Evolutionary conservation across 2,888 invertebrate species (phyloP), one percentile per base, ranked within the genome.

Genomic region (Leptinotarsa rubiginosa): DNA sequence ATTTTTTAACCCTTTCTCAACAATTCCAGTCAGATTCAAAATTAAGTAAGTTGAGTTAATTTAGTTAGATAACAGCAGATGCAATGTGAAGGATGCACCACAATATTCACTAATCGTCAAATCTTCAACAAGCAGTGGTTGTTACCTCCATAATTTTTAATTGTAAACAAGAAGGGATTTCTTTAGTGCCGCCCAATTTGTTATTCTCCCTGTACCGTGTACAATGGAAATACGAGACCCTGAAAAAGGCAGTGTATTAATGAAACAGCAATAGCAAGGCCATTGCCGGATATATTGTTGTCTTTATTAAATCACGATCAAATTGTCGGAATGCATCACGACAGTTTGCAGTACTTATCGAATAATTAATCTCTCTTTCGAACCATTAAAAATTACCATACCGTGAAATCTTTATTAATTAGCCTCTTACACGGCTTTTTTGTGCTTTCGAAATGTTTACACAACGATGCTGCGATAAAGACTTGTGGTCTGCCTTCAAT

Each of bases 371-470:
- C 69, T 68, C 68, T 41, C 41, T 54, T 54, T 66, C 22, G 49
- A 50, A 18, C 74, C 70, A 67, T 74, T 70, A 67, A 74, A 74
- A 67, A 64, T 74, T 47, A 70, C 62, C 20, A 54, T 22, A 67
- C 64, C 64, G 50, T 70, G 54, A 70, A 70, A 74, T 64, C 74
- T 65, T 70, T 62, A 74, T 74, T 74, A 74, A 74, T 74, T 68
- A 74, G 59, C 74, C 47, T 69, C 49, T 74, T 66, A 69, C 65
- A 65, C 56, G 47, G 65, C 56, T 73, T 69, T 59, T 62, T 72
- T 62, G 18, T 65, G 65, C 65, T 71, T 71, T 65, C 54, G 54
- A 71, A 71, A 71, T 71, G 71, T 71, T 71, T 71, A 71, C 71
- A 71, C 52, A 64, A 47, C 41, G 71, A 71, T 71, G 64, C 4